Evolutionary conservation across 2,113 vertebrate genomes (phyloP).

Genomic region (Seriola dumerili): DNA sequence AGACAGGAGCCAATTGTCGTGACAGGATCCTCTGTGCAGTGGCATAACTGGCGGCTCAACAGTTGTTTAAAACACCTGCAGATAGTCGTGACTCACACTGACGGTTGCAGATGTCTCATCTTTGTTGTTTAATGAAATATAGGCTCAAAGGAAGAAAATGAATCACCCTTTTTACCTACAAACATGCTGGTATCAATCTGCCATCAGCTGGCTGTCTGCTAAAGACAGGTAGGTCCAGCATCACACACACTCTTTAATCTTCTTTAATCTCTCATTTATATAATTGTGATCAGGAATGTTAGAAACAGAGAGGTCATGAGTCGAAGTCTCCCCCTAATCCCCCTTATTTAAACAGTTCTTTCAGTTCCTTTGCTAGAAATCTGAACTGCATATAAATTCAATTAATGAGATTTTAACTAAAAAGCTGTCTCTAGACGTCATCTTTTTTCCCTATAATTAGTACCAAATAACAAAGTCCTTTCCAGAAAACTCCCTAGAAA

Average conservation of each 20-base stretch:
- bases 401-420: no score
- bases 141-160: background rate
- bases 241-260: background rate
- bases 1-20: constrained; percentile 57
- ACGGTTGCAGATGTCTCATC: background rate
- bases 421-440: no score
- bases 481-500: no score
- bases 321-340: no score
- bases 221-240: background rate
- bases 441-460: no score
- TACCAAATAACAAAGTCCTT: no score
- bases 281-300: no score
- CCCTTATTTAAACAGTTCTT: no score
- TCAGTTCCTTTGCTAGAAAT: no score
- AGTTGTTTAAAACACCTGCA: constrained; percentile 16
- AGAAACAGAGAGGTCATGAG: no score
- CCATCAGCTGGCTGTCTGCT: background rate
- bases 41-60: constrained; percentile 29
- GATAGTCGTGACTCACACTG: background rate
- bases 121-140: constrained; percentile 1
- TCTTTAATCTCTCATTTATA: no score
- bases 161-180: background rate
- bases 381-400: no score
- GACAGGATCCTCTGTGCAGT: constrained; percentile 25
- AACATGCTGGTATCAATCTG: background rate